phyloP scores from a whole-genome alignment of 2,797 vertebrate species.

The Microctenopoma steveboyesi region DNA sequence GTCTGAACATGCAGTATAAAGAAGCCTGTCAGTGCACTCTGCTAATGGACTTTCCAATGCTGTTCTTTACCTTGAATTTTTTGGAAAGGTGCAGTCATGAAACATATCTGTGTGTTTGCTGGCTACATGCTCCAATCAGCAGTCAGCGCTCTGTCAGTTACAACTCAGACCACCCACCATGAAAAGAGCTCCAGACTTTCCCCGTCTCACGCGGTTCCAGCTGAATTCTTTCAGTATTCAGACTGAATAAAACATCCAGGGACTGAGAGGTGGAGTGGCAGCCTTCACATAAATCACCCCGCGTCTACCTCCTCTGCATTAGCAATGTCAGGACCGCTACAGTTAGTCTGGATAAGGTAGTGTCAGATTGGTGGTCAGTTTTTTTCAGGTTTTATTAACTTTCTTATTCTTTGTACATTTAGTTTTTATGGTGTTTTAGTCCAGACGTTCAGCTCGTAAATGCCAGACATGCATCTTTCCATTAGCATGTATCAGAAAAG shows the following conservation, averaged over 20 bases:
- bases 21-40: slow-evolving; percentile 2
- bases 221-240: slow-evolving; percentile 27
- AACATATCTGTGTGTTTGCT: slow-evolving; percentile 26
- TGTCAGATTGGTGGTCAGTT: not conserved
- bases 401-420: not conserved
- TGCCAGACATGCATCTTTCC: not conserved
- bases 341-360: not conserved
- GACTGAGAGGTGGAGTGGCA: slow-evolving; percentile 38
- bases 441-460: not conserved
- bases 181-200: slow-evolving; percentile 39
- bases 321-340: not conserved
- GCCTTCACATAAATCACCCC: slow-evolving; percentile 18
- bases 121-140: slow-evolving; percentile 26
- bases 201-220: slow-evolving; percentile 43
- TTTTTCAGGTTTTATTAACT: not conserved
- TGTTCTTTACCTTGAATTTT: slow-evolving; percentile 9
- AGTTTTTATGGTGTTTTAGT: too few species aligned
- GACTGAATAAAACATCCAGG: slow-evolving; percentile 45
- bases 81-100: not conserved
- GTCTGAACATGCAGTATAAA: slow-evolving; percentile 3
- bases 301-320: not conserved
- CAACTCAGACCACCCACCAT: slow-evolving; percentile 32
- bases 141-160: slow-evolving; percentile 27
- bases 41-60: slow-evolving; percentile 31
- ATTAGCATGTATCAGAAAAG: not conserved